Evolutionary conservation across 2,797 vertebrate species (phyloP), one percentile per base, ranked within the genome.

Genomic region (Morus bassanus): DNA sequence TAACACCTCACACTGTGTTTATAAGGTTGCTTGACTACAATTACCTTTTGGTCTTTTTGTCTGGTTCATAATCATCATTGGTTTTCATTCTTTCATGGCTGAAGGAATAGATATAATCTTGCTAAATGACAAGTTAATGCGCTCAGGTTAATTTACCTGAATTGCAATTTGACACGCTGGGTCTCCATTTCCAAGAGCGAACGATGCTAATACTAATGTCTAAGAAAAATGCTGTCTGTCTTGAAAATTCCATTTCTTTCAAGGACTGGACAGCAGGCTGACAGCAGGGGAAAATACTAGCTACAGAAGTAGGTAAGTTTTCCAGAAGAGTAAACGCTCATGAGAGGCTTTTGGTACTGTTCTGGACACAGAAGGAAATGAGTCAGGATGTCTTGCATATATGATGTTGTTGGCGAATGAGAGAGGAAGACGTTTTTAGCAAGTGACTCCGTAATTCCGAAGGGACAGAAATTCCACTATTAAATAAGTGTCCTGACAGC

Each of bases 301-400:
- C 51, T 90, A 22, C 21, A 35, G 43, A 45, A 82, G 11, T 12
- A 73, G 50, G 5, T 53, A 75, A 41, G 61, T 81, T 65, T 95
- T 75, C 73, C 89, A 56, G 53, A 76, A 75, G 64, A 56, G 46
- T 48, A 33, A 76, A 45, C 0, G 14, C n/a, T 74, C 8, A 13
- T 64, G 48, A 77, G 81, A 80, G 14, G 78, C 48, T 92, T 92
- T 75, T 67, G 45, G 9, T 83, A 11, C 13, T 63, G n/a, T 68
- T 80, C 37, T 88, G 74, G 59, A 68, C 30, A 16, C 53, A 64
- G 63, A 75, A 80, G 77, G 73, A 86, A 89, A 83, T 94, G 78
- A 95, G 72, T 91, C 78, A 94, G 70, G 30, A 43, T 65, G 13
- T 89, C n/a, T 91, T 35, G 57, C 23, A 14, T 25, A 6, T 51